Conservation (phyloP, 2,888 invertebrate genomes). For the Cremastinae sp. region DNA sequence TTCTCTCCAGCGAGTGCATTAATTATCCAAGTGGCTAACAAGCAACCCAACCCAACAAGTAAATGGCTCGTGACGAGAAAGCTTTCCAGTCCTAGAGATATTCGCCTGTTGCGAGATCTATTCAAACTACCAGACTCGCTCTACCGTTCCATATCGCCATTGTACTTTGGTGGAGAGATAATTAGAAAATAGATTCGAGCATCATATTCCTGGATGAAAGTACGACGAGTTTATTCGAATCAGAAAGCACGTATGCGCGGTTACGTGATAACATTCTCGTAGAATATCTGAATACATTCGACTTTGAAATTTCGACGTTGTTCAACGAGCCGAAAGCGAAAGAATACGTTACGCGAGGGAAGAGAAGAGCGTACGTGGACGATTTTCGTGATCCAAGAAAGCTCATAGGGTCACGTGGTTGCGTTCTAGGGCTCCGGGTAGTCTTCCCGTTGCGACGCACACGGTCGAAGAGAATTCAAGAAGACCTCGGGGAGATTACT, state of each 20-base stretch:
- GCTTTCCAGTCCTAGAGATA: conserved; percentile 14
- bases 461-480: conserved; percentile 66
- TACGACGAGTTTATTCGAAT: not conserved
- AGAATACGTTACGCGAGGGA: conserved; percentile 18
- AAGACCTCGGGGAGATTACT: conserved; percentile 75
- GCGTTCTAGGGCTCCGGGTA: conserved; percentile 54
- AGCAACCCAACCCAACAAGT: conserved; percentile 61
- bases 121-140: conserved; percentile 13
- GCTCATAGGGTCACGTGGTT: conserved; percentile 58
- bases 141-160: not conserved
- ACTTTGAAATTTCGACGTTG: conserved; percentile 53
- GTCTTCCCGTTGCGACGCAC: conserved; percentile 35
- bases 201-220: not conserved
- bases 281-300: conserved; percentile 54
- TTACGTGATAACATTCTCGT: conserved; percentile 47
- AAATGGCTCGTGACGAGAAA: conserved; percentile 69
- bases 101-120: conserved; percentile 29
- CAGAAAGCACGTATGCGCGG: not conserved
- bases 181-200: conserved; percentile 20
- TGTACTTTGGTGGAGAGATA: not conserved
- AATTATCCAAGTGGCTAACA: conserved; percentile 70
- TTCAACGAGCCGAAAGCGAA: conserved; percentile 41
- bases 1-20: conserved; percentile 62
- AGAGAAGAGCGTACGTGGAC: conserved; percentile 30
- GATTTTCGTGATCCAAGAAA: conserved; percentile 46